Percentiles rank a stretch among this genome's conserved stretches.
These are phyloP conservation scores for Acanthis flammea DNA, from an alignment of 2,797 vertebrate species.

Conservation along the genomic window DNA sequence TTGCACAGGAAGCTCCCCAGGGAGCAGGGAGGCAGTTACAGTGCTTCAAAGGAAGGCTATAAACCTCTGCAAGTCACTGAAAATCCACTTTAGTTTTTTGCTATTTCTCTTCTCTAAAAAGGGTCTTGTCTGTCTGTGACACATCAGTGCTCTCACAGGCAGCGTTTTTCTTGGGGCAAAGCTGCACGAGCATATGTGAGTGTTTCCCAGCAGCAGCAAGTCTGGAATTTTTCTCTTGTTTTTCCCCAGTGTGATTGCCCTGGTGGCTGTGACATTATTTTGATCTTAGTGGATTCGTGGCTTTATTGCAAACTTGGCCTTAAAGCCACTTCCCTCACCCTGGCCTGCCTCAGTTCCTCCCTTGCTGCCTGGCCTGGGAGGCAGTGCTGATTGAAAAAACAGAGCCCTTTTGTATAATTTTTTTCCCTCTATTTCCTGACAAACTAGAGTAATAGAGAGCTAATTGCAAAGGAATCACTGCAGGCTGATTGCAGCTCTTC, in stretches of 20 bases:
- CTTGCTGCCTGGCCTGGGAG: background rate
- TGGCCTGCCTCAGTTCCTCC: background rate
- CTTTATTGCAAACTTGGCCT: background rate
- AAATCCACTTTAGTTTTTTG: background rate
- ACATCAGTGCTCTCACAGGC: rapidly evolving
- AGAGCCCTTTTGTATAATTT: background rate
- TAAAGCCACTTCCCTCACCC: background rate
- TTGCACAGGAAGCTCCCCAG: background rate
- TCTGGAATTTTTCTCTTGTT: background rate
- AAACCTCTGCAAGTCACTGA: background rate
- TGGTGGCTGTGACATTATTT: background rate
- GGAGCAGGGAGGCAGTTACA: background rate
- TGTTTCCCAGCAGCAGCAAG: background rate
- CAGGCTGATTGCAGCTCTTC: background rate
- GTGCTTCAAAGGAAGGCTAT: background rate
- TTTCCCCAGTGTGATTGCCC: background rate
- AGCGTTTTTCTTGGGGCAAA: background rate
- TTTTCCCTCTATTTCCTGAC: background rate
- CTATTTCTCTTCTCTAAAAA: background rate
- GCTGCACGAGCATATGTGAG: rapidly evolving
- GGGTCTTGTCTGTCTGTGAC: background rate
- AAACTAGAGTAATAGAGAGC: background rate
- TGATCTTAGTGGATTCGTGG: background rate
- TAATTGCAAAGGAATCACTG: background rate
- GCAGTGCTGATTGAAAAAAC: background rate